Evolutionary conservation across 2,888 invertebrate species (phyloP).

Genomic region (Anarsia innoxiella): DNA sequence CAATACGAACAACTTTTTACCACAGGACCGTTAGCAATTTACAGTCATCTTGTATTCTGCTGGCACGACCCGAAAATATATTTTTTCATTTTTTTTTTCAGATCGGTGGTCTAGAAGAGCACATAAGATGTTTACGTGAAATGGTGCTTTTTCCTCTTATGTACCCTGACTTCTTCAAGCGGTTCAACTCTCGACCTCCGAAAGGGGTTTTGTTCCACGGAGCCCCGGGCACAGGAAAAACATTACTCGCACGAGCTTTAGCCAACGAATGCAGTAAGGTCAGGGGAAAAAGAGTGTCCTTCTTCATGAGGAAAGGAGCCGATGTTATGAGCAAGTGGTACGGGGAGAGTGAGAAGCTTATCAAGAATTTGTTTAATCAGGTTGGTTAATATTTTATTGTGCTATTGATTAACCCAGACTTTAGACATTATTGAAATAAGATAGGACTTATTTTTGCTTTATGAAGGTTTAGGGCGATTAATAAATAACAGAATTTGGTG

Average conservation of each 20-base stretch:
- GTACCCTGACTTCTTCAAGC: constrained; percentile 90
- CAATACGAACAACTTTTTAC: no score
- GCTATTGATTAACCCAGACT: no score
- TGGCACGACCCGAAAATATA: no score
- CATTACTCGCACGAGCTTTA: constrained; percentile 89
- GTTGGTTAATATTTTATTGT: constrained; percentile 46
- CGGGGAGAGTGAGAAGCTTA: constrained; percentile 92
- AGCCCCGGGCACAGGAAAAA: constrained; percentile 95
- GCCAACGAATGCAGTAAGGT: constrained; percentile 89
- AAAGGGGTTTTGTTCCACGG: constrained; percentile 94
- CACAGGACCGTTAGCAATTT: no score
- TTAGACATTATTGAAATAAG: no score
- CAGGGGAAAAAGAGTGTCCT: constrained; percentile 85
- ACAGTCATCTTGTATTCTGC: no score
- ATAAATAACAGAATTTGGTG: background rate
- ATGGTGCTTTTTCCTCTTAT: constrained; percentile 94
- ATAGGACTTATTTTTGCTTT: constrained; percentile 1
- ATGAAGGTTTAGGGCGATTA: background rate
- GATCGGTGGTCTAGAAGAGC: constrained; percentile 89
- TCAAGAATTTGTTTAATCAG: constrained; percentile 91
- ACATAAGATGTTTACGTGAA: constrained; percentile 90
- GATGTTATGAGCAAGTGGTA: constrained; percentile 96
- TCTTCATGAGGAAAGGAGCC: constrained; percentile 95
- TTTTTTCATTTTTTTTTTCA: no score
- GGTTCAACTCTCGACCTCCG: constrained; percentile 89